These are phyloP conservation scores for Polia nebulosa DNA, from an alignment of 2,888 invertebrate genomes.

Conservation along the genomic window DNA sequence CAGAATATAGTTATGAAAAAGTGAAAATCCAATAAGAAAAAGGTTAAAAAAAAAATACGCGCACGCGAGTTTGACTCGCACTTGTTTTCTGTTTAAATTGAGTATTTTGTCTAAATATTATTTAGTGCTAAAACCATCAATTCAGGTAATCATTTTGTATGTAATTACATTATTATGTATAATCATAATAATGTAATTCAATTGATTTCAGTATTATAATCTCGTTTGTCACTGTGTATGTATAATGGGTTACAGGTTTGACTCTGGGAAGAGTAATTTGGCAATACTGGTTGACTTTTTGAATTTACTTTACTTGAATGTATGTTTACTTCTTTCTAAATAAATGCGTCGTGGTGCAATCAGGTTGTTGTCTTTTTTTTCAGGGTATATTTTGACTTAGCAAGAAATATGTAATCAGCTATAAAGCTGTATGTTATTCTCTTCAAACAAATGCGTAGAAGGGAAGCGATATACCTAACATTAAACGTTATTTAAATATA, in stretches of 20 bases:
- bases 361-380: not conserved
- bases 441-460: slow-evolving; percentile 37
- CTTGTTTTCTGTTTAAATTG: too few species aligned
- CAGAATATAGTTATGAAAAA: too few species aligned
- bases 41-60: too few species aligned
- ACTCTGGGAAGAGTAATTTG: not conserved
- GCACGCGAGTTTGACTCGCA: too few species aligned
- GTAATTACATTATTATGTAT: too few species aligned
- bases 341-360: not conserved
- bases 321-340: not conserved
- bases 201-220: not conserved
- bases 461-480: slow-evolving; percentile 18
- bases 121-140: too few species aligned
- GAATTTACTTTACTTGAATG: not conserved
- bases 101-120: too few species aligned
- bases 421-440: slow-evolving; percentile 14
- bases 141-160: too few species aligned
- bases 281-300: too few species aligned
- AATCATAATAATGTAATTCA: too few species aligned
- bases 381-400: slow-evolving; percentile 1
- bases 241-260: not conserved
- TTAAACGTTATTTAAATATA: slow-evolving; percentile 33
- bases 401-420: slow-evolving; percentile 25
- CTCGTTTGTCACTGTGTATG: not conserved
- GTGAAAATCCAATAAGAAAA: too few species aligned